phyloP scores from a whole-genome alignment of 2,113 vertebrate genomes.

The Malurus alboscapulatus region DNA sequence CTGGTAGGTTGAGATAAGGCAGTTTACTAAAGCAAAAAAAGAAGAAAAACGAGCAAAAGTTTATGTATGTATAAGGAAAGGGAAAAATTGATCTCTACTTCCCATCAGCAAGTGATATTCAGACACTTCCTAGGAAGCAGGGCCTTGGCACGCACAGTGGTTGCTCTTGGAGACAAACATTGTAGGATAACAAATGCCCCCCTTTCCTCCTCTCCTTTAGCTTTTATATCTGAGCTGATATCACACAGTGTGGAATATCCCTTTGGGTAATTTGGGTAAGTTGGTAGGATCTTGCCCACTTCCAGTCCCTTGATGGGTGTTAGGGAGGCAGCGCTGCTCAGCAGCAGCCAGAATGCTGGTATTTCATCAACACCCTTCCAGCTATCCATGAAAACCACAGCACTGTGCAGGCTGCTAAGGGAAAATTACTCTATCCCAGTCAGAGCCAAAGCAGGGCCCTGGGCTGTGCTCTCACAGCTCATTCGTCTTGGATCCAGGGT shows the following conservation, averaged over 20 bases:
- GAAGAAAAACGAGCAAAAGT: fast-evolving
- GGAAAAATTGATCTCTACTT: not conserved
- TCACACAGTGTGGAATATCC: not conserved
- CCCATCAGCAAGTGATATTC: fast-evolving
- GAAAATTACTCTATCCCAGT: not conserved
- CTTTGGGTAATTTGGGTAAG: not conserved
- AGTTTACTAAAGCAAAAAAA: not conserved
- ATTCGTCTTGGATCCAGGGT: not conserved
- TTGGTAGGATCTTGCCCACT: not conserved
- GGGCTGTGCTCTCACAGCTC: not conserved
- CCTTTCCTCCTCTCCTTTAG: not conserved
- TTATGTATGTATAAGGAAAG: fast-evolving
- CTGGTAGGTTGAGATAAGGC: fast-evolving
- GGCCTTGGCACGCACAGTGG: fast-evolving
- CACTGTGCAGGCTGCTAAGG: not conserved
- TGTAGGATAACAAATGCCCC: too few species aligned
- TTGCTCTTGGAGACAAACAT: not conserved
- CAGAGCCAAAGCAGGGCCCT: not conserved
- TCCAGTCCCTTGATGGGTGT: not conserved
- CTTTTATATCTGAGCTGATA: not conserved
- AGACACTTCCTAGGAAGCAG: fast-evolving
- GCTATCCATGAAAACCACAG: not conserved
- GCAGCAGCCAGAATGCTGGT: not conserved
- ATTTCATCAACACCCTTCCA: not conserved
- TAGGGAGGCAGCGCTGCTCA: fast-evolving